These are phyloP conservation scores for Enteromius unitaeniatus DNA, from an alignment of 2,797 vertebrate species.

Conservation along the genomic window DNA sequence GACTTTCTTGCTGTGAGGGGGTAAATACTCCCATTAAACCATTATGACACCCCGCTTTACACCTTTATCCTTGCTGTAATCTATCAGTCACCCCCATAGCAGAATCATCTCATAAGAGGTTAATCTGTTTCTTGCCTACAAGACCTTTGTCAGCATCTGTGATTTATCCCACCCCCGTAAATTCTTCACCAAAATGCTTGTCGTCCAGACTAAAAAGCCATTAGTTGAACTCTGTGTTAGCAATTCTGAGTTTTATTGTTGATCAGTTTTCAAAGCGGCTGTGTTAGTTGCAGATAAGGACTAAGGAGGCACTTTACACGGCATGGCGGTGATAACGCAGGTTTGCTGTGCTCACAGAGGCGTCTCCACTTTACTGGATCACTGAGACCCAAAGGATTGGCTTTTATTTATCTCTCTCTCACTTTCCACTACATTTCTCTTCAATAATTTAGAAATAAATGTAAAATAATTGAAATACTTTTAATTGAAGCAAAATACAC, in stretches of 20 bases:
- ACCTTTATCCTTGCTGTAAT: slow-evolving; percentile 1
- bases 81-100: not conserved
- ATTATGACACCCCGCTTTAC: not conserved
- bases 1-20: not conserved
- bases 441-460: not conserved
- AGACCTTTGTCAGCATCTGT: slow-evolving; percentile 15
- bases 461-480: not conserved
- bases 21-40: not conserved
- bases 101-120: not conserved
- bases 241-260: slow-evolving; percentile 21
- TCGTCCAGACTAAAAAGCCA: slow-evolving; percentile 32
- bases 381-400: slow-evolving; percentile 17
- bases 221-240: slow-evolving; percentile 30
- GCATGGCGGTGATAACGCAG: slow-evolving; percentile 27
- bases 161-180: slow-evolving; percentile 3
- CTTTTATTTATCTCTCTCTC: not conserved
- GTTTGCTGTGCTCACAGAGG: not conserved
- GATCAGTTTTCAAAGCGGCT: slow-evolving; percentile 30
- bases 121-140: not conserved
- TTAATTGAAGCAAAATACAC: not conserved
- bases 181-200: slow-evolving; percentile 21
- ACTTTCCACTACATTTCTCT: not conserved
- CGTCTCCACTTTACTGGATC: slow-evolving; percentile 13
- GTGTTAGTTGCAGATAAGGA: slow-evolving; percentile 57
- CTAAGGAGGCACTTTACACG: slow-evolving; percentile 53